phyloP scores from a whole-genome alignment of 2,797 vertebrate species.

The Anabas testudineus region DNA sequence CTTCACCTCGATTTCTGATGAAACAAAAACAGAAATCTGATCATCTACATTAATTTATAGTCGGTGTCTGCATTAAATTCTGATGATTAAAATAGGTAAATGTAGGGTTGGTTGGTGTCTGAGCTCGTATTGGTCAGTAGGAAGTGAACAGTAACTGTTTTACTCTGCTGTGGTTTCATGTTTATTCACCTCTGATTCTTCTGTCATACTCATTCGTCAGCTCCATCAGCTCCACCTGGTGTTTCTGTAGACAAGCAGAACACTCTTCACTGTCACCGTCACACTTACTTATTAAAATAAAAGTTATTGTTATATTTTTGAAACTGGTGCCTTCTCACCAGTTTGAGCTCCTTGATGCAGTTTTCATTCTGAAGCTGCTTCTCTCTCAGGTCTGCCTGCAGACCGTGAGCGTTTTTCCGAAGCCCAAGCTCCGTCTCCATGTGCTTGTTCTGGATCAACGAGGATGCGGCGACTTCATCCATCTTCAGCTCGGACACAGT shows the following conservation, averaged over 20 bases:
- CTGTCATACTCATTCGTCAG: conserved; percentile 41
- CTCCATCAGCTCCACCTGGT: conserved; percentile 73
- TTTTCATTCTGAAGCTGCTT: conserved; percentile 1
- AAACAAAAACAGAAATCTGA: neutral
- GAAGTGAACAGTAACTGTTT: no score
- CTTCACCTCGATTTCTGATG: conserved; percentile 44
- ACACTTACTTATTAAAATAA: no score
- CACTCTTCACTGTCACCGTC: no score
- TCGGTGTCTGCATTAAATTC: no score
- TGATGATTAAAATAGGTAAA: no score
- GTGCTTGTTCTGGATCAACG: conserved; percentile 37
- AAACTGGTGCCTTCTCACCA: conserved; percentile 45
- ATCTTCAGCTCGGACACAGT: conserved; percentile 23
- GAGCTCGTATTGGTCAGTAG: no score
- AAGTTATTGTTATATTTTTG: no score
- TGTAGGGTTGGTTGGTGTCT: no score
- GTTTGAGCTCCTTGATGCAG: conserved; percentile 44
- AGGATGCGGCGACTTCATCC: neutral
- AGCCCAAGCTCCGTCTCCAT: neutral
- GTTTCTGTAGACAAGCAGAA: conserved; percentile 49
- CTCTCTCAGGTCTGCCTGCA: conserved; percentile 26
- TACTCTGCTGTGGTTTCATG: no score
- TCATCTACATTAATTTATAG: no score
- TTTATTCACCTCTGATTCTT: conserved; percentile 49
- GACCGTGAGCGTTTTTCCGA: fast-evolving